Evolutionary conservation across 35 echinoderm and acorn worm genomes (phyloP), one percentile per base, ranked within the genome.

Genomic region (Amphiura filiformis): DNA sequence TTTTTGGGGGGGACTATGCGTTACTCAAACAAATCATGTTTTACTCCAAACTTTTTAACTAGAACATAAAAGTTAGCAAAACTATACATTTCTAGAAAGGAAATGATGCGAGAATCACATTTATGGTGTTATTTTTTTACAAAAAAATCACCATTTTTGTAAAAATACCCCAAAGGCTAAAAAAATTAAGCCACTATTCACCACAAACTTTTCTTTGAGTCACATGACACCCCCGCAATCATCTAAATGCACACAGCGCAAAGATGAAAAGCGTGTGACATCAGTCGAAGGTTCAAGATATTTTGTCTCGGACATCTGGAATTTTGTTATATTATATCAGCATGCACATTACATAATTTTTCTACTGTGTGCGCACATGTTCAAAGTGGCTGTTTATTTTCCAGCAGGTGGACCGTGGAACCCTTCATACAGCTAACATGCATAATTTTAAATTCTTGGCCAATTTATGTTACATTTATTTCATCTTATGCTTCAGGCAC

Each of bases 301-400:
- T 28, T 76, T 76, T 31, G 75, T 28, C 75, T 76, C 26, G 75
- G 75, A 76, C 75, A 76, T 76, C 75, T 76, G 75, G 75, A 76
- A 76, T 76, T 76, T 76, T 31, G 75, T n/a, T 31, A 76, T 76
- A 15, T 61, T n/a, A n/a, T 76, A 76, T 76, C 75, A 76, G 75
- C 75, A 76, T 76, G 34, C 75, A 31, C 26, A 28, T 31, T 76
- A 76, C 75, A 76, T 76, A 23, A 76, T 35, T 31, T 11, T 5
- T 31, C 75, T 76, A 31, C 75, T 31, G 26, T 13, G 13, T 14
- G 13, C n/a, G 13, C 56, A 61, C 56, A 61, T 61, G n/a, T 76
- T 76, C 75, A 76, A 76, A 76, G 75, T 76, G 75, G 75, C 75
- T 76, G 34, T 76, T 76, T 76, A 76, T 76, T 31, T 35, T 35